Evolutionary conservation across 2,888 invertebrate genomes (phyloP), one percentile per base, ranked within the genome.

Genomic region (Lepidonotus clava): DNA sequence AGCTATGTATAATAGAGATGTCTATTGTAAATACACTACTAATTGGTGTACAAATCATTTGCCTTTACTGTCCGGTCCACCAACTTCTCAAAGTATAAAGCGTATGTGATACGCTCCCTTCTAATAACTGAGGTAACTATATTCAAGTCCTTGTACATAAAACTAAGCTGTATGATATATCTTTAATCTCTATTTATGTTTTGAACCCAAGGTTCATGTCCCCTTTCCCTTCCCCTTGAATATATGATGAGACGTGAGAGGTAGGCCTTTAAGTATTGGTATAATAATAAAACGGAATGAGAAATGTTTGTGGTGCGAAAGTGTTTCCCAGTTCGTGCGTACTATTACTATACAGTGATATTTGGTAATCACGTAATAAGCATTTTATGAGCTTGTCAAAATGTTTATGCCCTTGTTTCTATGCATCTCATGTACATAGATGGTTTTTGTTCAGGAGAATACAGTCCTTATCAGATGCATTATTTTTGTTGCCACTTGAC

Each of bases 401-500:
- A 71, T 21, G n/a, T 38, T 71, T 71, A 71, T 71, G 36, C 71
- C 71, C 71, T 71, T 34, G 71, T 71, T 71, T 71, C 71, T 71
- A 71, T 71, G 71, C 71, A 71, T 71, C 71, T 36, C 36, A 21
- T 71, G 71, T 71, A 71, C 6, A 71, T 71, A 71, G 71, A 38
- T 71, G 71, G 36, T 24, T 71, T 71, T 71, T 21, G 34, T 34
- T 71, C 71, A 71, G 71, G 38, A 34, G 24, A 34, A 71, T 38
- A 34, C 38, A 38, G 24, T 71, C 71, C 21, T 36, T 18, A 71
- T 11, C 71, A 71, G 71, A 71, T 71, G 36, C 71, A 38, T 71
- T 71, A 71, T 71, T 71, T 71, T 71, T 71, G 71, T 71, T 71
- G 71, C 71, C 38, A 71, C 71, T 71, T 71, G 71, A 71, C 38